These are phyloP conservation scores for Colinus virginianus DNA, from an alignment of 2,113 vertebrate species.

Conservation along the genomic window DNA sequence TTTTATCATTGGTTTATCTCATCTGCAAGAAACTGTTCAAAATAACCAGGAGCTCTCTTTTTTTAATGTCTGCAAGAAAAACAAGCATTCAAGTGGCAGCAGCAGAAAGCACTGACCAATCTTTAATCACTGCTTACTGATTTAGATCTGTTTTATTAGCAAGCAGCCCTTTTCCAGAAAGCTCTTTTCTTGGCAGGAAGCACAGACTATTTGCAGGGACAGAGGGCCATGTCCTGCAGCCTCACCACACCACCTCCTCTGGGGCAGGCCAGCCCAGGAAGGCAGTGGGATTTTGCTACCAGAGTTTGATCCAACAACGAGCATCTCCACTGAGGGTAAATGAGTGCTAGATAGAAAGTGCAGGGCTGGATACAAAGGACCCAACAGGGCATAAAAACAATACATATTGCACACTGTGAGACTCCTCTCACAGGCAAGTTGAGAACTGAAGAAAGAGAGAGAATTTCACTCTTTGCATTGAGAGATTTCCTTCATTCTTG, in stretches of 20 bases:
- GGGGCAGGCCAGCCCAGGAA: neutral
- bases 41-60: neutral
- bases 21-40: neutral
- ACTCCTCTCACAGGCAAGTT: slow-evolving; percentile 34
- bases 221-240: slow-evolving; percentile 5
- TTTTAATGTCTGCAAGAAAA: neutral
- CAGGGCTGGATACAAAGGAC: slow-evolving; percentile 39
- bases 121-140: slow-evolving; percentile 80
- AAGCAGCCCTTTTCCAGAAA: slow-evolving; percentile 72
- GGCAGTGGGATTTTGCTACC: slow-evolving; percentile 13
- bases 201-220: slow-evolving; percentile 41
- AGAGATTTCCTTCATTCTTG: neutral
- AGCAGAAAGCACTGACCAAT: slow-evolving; percentile 38
- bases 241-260: neutral
- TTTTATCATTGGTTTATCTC: neutral
- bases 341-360: slow-evolving; percentile 7
- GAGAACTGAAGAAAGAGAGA: slow-evolving; percentile 42
- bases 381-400: slow-evolving; percentile 54
- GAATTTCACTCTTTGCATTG: neutral
- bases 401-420: slow-evolving; percentile 30
- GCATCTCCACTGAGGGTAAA: slow-evolving; percentile 58
- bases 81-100: neutral
- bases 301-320: slow-evolving; percentile 34
- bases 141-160: slow-evolving; percentile 74
- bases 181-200: slow-evolving; percentile 73